Conservation (phyloP, 2,113 vertebrate genomes). For the Syrrhaptes paradoxus region DNA sequence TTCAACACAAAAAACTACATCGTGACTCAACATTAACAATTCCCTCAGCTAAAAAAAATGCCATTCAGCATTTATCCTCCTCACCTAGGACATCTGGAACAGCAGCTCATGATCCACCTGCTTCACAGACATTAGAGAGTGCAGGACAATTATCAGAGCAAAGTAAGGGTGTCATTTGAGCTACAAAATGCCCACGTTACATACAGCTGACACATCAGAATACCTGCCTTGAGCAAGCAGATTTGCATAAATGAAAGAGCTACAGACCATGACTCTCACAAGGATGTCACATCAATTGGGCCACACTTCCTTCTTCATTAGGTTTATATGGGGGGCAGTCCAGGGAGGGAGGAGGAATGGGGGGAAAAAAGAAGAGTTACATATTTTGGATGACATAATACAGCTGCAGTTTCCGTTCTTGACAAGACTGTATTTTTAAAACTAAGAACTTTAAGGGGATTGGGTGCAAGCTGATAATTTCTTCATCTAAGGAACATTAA, state of each 20-base stretch:
- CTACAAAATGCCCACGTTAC: neutral
- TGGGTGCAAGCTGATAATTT: neutral
- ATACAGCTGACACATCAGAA: conserved; percentile 42
- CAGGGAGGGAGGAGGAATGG: neutral
- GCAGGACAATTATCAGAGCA: conserved; percentile 7
- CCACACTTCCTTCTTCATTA: rapidly evolving
- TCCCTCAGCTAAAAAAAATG: neutral
- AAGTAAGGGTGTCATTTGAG: neutral
- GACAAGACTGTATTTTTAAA: neutral
- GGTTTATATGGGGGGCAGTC: neutral
- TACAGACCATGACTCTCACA: conserved; percentile 17
- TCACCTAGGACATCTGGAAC: neutral
- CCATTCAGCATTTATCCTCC: neutral
- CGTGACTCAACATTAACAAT: neutral
- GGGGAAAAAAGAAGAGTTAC: neutral
- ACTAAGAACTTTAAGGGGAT: neutral
- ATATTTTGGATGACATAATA: neutral
- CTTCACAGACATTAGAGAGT: neutral
- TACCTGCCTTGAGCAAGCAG: neutral
- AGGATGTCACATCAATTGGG: neutral
- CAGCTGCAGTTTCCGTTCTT: neutral
- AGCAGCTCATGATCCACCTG: neutral
- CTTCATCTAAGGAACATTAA: conserved; percentile 31
- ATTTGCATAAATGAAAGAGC: conserved; percentile 42
- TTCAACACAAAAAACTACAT: neutral